These are phyloP conservation scores for Cheilosia soror DNA, from an alignment of 2,888 invertebrate species.

Conservation along the genomic window DNA sequence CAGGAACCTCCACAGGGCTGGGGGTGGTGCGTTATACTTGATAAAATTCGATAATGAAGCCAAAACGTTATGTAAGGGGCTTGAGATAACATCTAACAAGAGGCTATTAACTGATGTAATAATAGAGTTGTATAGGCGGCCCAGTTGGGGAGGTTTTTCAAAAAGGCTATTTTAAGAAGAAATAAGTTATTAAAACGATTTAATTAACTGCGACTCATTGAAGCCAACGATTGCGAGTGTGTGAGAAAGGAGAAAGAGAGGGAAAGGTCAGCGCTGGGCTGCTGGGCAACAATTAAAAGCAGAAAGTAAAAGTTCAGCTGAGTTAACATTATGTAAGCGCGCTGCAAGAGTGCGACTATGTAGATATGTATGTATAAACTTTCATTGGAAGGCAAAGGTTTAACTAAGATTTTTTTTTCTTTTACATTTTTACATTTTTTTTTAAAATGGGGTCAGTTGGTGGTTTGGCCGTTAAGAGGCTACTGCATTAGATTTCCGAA, in stretches of 20 bases:
- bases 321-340: constrained; percentile 49
- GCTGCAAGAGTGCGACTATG: constrained; percentile 24
- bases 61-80: constrained; percentile 56
- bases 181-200: constrained; percentile 62
- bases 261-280: constrained; percentile 53
- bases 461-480: constrained; percentile 16
- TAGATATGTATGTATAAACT: constrained; percentile 11
- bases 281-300: constrained; percentile 60
- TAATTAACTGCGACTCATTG: constrained; percentile 64
- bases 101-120: constrained; percentile 70
- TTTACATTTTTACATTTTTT: not conserved
- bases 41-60: constrained; percentile 33
- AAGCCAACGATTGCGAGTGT: constrained; percentile 18
- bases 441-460: constrained; percentile 43
- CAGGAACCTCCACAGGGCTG: no score
- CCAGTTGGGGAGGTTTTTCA: constrained; percentile 33
- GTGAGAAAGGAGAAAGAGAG: constrained; percentile 9
- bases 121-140: constrained; percentile 38
- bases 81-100: constrained; percentile 61
- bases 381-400: constrained; percentile 63
- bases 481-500: constrained; percentile 12
- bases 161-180: constrained; percentile 29
- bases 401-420: constrained; percentile 4
- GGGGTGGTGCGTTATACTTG: constrained; percentile 35
- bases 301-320: constrained; percentile 65